Base-by-base conservation (phyloP, 2,797 vertebrate genomes). In the Lutjanus argentimaculatus region DNA sequence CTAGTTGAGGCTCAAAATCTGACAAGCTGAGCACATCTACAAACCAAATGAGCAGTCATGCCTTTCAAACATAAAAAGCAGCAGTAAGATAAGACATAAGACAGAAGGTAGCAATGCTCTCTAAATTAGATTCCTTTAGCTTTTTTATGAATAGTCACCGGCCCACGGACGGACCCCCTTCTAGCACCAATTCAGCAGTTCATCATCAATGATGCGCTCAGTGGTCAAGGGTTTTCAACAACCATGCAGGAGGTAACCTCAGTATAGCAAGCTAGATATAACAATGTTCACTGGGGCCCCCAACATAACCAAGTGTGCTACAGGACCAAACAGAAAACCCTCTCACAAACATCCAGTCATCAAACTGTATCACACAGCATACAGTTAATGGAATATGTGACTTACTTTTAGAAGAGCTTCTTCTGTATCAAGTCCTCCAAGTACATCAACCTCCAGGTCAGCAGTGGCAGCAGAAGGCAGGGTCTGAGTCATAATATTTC, bases 371-470 rank as follows among this genome's bases (percentile, higher is more conserved):
- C 53, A 65, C 8, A 52, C 43, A 19, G 46, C 40, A 36, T 13
- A 45, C 45, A 61, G 8, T 8, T 65, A 9, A 49, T 36, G 2
- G 0, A 62, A 22, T 8, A 43, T 8, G 11, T 7, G 36, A 46
- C 46, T 19, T 59, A 61, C 52, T 62, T 67, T 46, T 21, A 48
- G n/a, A 74, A 2, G 61, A 74, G 42, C 40, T 57, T 22, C 51
- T 25, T 63, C 40, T 30, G 13, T 19, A 43, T 62, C 36, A 72
- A 42, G 59, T 62, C 17, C 17, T 77, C 12, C 36, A 16, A 30
- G 55, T 56, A 16, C 8, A 45, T 75, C 57, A 42, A 16, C 46
- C 19, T 74, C 30, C 19, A 52, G 66, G 69, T 57, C 70, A 62
- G n/a, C 66, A n/a, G 30, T 16, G 19, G 58, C 65, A 64, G 52